Evolutionary conservation across 2,113 vertebrate genomes (phyloP).

Genomic region (Pangasianodon gigas): DNA sequence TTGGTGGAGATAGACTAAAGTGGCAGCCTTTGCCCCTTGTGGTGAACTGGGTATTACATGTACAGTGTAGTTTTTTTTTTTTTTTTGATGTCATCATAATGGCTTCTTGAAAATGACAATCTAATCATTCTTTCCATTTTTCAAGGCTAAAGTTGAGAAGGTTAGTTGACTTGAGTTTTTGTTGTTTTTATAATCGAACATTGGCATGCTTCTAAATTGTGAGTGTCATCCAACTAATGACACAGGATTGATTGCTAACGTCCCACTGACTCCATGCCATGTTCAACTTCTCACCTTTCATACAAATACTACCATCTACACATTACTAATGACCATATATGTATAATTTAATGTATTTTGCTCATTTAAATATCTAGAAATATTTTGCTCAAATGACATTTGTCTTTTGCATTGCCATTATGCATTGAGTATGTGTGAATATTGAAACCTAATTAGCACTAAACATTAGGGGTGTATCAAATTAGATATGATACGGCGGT

Average conservation of each 20-base stretch:
- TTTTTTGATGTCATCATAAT: background rate
- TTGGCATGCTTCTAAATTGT: slow-evolving; percentile 59
- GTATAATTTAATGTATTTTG: background rate
- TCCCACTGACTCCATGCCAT: background rate
- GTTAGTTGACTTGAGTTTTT: slow-evolving; percentile 60
- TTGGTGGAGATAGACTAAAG: background rate
- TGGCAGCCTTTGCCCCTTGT: background rate
- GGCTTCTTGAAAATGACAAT: background rate
- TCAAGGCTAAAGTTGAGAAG: slow-evolving; percentile 75
- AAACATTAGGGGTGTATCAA: slow-evolving; percentile 1
- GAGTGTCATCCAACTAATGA: background rate
- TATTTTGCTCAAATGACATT: background rate
- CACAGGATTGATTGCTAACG: background rate
- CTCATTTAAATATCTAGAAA: background rate
- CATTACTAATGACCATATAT: background rate
- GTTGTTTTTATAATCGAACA: slow-evolving; percentile 4
- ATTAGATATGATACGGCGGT: too few species aligned
- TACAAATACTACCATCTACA: background rate
- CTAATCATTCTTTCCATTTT: slow-evolving; percentile 46
- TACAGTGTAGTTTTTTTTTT: background rate
- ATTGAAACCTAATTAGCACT: slow-evolving; percentile 5
- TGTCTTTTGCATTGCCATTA: background rate
- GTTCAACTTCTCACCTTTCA: background rate
- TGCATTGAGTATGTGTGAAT: background rate
- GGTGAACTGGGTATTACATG: background rate